phyloP scores from a whole-genome alignment of 2,888 invertebrate species.

The Cerceris ruficornis region DNA sequence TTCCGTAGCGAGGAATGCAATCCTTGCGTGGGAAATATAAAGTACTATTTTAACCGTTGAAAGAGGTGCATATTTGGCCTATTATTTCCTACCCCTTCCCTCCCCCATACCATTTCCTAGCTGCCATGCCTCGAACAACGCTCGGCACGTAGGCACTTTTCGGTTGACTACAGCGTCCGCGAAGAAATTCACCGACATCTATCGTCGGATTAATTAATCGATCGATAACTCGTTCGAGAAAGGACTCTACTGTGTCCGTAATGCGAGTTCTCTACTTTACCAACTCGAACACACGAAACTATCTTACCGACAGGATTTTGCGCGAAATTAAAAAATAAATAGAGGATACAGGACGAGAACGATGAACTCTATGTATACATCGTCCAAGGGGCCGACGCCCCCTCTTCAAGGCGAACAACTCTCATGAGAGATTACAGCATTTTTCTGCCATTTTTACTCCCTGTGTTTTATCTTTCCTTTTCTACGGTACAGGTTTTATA shows the following conservation, averaged over 20 bases:
- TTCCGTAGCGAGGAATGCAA: conserved; percentile 5
- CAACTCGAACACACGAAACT: conserved; percentile 1
- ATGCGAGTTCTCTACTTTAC: not conserved
- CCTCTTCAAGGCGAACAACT: conserved; percentile 77
- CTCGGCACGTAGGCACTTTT: conserved; percentile 62
- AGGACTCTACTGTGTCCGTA: not conserved
- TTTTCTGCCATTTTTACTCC: conserved; percentile 64
- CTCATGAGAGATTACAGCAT: conserved; percentile 70
- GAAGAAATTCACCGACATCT: conserved; percentile 46
- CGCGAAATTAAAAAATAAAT: conserved; percentile 63
- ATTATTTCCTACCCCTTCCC: conserved; percentile 43
- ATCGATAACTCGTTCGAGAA: not conserved
- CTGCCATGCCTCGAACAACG: conserved; percentile 50
- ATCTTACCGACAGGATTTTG: conserved; percentile 53
- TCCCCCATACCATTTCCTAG: conserved; percentile 29
- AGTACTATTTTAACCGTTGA: conserved; percentile 48
- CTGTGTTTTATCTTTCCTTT: conserved; percentile 26
- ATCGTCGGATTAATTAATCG: not conserved
- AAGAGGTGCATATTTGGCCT: conserved; percentile 55
- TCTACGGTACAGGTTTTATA: not conserved
- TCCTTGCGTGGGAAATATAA: conserved; percentile 30
- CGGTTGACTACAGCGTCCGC: not conserved
- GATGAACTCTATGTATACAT: conserved; percentile 71
- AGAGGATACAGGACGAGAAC: conserved; percentile 56
- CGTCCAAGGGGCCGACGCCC: conserved; percentile 72